Conservation (phyloP, 2,113 vertebrate genomes). For the Brachypodius melanocephalos region DNA sequence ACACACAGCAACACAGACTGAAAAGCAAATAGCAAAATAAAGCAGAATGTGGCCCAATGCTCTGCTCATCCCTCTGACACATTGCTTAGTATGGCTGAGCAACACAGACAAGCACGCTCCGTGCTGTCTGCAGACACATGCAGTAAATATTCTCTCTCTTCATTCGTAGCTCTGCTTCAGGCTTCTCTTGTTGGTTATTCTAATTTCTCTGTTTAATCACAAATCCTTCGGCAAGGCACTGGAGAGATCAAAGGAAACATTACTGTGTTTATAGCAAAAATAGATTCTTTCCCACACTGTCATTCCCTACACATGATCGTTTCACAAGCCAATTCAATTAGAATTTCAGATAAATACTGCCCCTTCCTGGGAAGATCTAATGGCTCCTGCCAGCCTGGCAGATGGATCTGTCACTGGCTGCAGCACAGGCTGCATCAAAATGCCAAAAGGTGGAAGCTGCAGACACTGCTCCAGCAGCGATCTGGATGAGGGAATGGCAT, state of each 20-base stretch:
- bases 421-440: background rate
- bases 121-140: background rate
- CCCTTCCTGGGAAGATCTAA: background rate
- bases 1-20: background rate
- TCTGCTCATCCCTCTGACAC: background rate
- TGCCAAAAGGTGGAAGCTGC: background rate
- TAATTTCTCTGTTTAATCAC: conserved; percentile 47
- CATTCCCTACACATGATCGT: background rate
- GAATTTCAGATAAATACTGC: background rate
- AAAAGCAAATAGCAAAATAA: conserved; percentile 23
- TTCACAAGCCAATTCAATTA: background rate
- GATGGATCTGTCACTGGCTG: background rate
- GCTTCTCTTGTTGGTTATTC: background rate
- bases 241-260: background rate
- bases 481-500: background rate
- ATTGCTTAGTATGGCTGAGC: background rate
- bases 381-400: background rate
- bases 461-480: background rate
- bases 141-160: background rate
- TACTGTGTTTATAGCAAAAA: background rate
- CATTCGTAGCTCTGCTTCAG: background rate
- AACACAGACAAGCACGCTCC: background rate
- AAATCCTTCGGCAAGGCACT: conserved; percentile 66
- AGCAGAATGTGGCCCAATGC: conserved; percentile 12
- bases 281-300: conserved; percentile 1